Evolutionary conservation across 2,797 vertebrate species (phyloP).

Genomic region (Enteromius treurensis): DNA sequence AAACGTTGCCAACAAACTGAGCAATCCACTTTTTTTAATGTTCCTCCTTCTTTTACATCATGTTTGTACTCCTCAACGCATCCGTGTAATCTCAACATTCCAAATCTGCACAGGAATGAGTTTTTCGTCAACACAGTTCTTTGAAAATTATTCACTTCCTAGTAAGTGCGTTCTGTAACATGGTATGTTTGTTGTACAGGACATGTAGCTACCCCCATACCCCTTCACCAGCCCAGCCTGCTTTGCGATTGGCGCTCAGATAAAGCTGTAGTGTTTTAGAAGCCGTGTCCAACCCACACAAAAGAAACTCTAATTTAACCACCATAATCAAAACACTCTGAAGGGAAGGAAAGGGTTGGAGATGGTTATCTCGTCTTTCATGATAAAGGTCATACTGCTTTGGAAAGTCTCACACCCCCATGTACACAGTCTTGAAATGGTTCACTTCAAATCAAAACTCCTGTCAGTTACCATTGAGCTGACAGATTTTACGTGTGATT

Average conservation of each 20-base stretch:
- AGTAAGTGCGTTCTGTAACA: constrained; percentile 36
- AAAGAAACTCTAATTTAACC: constrained; percentile 66
- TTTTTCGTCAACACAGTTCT: constrained; percentile 2
- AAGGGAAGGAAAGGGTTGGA: constrained; percentile 50
- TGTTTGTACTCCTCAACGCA: neutral
- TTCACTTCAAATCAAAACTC: constrained; percentile 60
- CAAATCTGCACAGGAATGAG: constrained; percentile 13
- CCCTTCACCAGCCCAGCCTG: constrained; percentile 46
- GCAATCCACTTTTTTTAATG: neutral
- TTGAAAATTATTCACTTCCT: constrained; percentile 39
- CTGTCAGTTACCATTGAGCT: constrained; percentile 59
- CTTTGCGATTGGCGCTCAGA: constrained; percentile 67
- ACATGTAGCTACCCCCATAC: constrained; percentile 43
- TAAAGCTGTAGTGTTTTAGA: constrained; percentile 67
- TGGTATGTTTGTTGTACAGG: constrained; percentile 38
- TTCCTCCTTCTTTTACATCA: neutral
- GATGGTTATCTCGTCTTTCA: constrained; percentile 64
- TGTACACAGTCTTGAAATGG: constrained; percentile 35
- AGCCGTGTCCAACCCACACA: constrained; percentile 62
- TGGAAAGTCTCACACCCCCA: constrained; percentile 44
- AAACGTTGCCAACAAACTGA: constrained; percentile 7
- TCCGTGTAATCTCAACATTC: constrained; percentile 10
- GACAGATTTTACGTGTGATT: constrained; percentile 26
- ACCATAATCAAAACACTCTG: constrained; percentile 60
- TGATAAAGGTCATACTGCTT: constrained; percentile 43